These are phyloP conservation scores for Mythimna vitellina DNA, from an alignment of 2,888 invertebrate species.

Conservation along the genomic window DNA sequence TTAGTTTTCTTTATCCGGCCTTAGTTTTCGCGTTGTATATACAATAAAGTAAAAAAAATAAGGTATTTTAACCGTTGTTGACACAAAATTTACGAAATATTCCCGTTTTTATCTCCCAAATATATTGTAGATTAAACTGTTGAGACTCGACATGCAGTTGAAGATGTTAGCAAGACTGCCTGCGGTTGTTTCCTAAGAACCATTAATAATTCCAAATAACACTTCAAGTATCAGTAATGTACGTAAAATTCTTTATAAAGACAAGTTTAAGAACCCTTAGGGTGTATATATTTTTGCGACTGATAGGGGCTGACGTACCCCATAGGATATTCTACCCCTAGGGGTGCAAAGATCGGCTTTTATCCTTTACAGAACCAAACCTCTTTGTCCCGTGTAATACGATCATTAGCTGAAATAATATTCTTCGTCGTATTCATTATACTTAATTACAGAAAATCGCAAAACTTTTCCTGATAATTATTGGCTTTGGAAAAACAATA, in stretches of 20 bases:
- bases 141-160: background rate
- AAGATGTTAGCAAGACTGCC: background rate
- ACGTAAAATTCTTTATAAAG: slow-evolving; percentile 4
- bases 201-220: background rate
- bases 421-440: slow-evolving; percentile 5
- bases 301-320: slow-evolving; percentile 30
- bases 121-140: background rate
- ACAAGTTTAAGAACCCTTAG: slow-evolving; percentile 14
- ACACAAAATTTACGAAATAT: background rate
- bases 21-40: too few species aligned
- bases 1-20: too few species aligned
- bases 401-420: slow-evolving; percentile 17
- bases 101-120: background rate
- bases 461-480: slow-evolving; percentile 11
- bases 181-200: background rate
- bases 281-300: background rate
- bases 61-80: background rate
- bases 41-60: background rate
- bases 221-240: background rate
- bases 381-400: slow-evolving; percentile 22
- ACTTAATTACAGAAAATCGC: slow-evolving; percentile 1
- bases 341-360: slow-evolving; percentile 28
- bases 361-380: slow-evolving; percentile 20
- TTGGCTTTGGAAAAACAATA: background rate
- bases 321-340: slow-evolving; percentile 27